phyloP scores from a whole-genome alignment of 2,797 vertebrate genomes.

The Enteromius argenteus region DNA sequence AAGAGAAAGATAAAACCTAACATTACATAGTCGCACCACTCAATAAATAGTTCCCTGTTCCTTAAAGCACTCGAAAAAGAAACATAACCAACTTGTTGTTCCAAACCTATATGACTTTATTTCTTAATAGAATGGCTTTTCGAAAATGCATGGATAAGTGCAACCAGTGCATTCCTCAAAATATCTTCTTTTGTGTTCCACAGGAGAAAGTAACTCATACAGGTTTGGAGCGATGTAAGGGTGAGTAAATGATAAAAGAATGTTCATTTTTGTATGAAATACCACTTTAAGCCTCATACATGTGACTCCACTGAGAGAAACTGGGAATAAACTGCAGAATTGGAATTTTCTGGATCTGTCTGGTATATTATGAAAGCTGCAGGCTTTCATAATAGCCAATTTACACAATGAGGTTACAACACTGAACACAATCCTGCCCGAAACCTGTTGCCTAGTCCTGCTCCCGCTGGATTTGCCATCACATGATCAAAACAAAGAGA shows the following conservation, averaged over 20 bases:
- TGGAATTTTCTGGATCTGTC: slow-evolving; percentile 19
- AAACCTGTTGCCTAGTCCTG: slow-evolving; percentile 40
- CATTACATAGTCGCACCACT: background rate
- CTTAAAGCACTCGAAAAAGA: background rate
- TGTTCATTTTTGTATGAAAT: background rate
- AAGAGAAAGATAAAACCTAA: background rate
- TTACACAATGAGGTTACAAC: slow-evolving; percentile 57
- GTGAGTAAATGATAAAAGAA: background rate
- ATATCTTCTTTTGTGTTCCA: background rate
- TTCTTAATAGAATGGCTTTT: background rate
- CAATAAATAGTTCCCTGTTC: slow-evolving; percentile 3
- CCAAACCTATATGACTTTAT: background rate
- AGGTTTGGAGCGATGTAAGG: background rate
- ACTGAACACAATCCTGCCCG: slow-evolving; percentile 45
- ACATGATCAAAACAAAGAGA: slow-evolving; percentile 60
- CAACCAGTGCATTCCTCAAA: background rate
- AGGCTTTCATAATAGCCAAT: slow-evolving; percentile 48
- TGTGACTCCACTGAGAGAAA: background rate
- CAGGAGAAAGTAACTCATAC: background rate
- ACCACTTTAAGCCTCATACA: background rate
- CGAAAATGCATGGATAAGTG: background rate
- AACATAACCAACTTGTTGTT: too few species aligned
- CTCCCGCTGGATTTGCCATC: slow-evolving; percentile 42
- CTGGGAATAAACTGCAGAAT: background rate
- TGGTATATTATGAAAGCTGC: background rate